Conservation (phyloP, 2,797 vertebrate genomes). For the Enteromius fasciolatus region DNA sequence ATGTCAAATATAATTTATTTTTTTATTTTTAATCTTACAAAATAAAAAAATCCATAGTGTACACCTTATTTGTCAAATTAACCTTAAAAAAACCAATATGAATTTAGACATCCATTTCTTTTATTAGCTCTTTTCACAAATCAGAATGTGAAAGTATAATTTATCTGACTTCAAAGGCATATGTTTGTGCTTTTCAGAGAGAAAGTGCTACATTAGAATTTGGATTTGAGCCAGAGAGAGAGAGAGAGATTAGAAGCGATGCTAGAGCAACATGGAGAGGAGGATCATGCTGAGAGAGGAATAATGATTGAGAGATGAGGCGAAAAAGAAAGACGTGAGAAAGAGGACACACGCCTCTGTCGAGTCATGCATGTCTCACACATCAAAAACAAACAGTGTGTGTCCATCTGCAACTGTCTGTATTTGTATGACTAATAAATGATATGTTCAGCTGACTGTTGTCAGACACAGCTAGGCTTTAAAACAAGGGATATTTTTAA, state of each 20-base stretch:
- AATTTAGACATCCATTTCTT: neutral
- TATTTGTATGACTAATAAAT: neutral
- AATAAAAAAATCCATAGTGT: neutral
- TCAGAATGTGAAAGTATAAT: constrained; percentile 7
- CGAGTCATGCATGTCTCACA: constrained; percentile 14
- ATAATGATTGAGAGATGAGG: constrained; percentile 16
- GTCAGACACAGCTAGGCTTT: neutral
- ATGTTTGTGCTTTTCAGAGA: constrained; percentile 7
- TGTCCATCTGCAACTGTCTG: neutral
- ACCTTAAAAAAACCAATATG: neutral
- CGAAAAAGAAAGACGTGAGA: neutral
- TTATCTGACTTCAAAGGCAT: neutral
- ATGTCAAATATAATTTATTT: neutral
- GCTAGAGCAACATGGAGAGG: neutral
- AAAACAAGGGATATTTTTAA: neutral
- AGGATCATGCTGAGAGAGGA: constrained; percentile 1
- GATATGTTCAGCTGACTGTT: neutral
- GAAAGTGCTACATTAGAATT: neutral
- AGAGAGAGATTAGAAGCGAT: neutral
- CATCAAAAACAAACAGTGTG: neutral
- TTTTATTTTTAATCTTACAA: too few species aligned
- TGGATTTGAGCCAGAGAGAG: constrained; percentile 5
- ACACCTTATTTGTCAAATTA: too few species aligned
- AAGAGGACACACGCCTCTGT: neutral
- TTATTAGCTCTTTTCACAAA: neutral